phyloP scores from a whole-genome alignment of 2,797 vertebrate genomes.

The Antennarius maculatus region DNA sequence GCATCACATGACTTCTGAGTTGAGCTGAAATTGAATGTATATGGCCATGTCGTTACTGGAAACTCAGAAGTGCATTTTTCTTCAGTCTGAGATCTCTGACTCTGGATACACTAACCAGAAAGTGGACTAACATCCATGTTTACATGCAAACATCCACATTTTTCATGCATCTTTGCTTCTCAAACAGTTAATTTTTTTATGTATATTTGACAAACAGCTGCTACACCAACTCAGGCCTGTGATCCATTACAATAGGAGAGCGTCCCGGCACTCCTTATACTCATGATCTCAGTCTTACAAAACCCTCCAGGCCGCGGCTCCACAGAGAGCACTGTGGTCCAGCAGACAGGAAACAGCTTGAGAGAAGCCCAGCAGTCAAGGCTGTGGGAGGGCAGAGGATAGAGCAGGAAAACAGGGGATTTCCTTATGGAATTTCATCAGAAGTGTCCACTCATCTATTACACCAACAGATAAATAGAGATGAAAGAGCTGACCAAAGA shows the following conservation, averaged over 20 bases:
- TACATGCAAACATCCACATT: constrained; percentile 6
- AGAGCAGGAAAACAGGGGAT: constrained; percentile 72
- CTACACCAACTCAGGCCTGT: constrained; percentile 20
- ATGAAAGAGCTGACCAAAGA: constrained; percentile 6
- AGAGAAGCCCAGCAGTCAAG: constrained; percentile 81
- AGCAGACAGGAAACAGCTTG: constrained; percentile 88
- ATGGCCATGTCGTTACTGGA: constrained; percentile 30
- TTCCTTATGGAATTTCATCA: constrained; percentile 75
- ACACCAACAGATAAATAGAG: constrained; percentile 8
- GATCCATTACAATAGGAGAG: constrained; percentile 23
- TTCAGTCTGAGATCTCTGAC: background rate
- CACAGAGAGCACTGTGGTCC: constrained; percentile 76
- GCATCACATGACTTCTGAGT: constrained; percentile 45
- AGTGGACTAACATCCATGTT: constrained; percentile 2
- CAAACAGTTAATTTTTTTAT: constrained; percentile 12
- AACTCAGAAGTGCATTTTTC: constrained; percentile 10
- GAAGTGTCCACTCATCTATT: constrained; percentile 45
- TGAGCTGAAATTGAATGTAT: constrained; percentile 32
- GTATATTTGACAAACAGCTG: constrained; percentile 34
- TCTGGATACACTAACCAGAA: constrained; percentile 12
- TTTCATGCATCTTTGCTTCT: constrained; percentile 7
- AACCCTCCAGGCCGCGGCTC: constrained; percentile 70
- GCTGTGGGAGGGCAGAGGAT: constrained; percentile 74
- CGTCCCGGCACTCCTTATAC: constrained; percentile 42
- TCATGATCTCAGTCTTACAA: constrained; percentile 51